phyloP scores from a whole-genome alignment of 2,888 invertebrate species.

The Azorinus chamasolen region DNA sequence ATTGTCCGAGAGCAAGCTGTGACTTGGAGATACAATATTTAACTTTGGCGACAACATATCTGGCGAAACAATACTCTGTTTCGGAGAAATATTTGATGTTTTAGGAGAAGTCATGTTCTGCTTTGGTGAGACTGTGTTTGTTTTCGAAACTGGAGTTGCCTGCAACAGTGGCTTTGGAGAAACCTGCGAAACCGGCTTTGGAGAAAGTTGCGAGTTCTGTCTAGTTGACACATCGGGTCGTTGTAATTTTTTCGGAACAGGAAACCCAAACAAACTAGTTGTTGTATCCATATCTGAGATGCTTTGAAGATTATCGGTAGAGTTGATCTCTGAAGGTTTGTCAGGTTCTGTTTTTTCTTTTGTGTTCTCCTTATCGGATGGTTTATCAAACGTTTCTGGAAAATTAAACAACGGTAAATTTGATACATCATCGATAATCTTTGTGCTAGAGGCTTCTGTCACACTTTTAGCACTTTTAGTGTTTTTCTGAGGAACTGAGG shows the following conservation, averaged over 20 bases:
- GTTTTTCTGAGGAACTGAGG: slow-evolving; percentile 11
- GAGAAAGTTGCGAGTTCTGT: slow-evolving; percentile 32
- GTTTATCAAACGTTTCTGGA: slow-evolving; percentile 43
- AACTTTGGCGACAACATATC: slow-evolving; percentile 55
- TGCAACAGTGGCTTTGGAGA: slow-evolving; percentile 32
- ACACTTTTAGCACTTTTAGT: slow-evolving; percentile 60
- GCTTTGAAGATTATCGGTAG: slow-evolving; percentile 13
- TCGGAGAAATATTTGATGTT: slow-evolving; percentile 35
- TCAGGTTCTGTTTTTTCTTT: slow-evolving; percentile 18
- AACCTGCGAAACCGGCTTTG: slow-evolving; percentile 27
- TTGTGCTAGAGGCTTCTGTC: slow-evolving; percentile 18
- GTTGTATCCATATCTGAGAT: slow-evolving; percentile 63
- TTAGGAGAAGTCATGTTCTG: slow-evolving; percentile 37
- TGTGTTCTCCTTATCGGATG: slow-evolving; percentile 24
- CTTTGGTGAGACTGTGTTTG: slow-evolving; percentile 34
- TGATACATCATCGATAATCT: slow-evolving; percentile 14
- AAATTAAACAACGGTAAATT: slow-evolving; percentile 26
- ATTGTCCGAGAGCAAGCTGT: slow-evolving; percentile 37
- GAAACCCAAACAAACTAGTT: slow-evolving; percentile 62
- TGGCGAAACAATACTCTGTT: slow-evolving; percentile 20
- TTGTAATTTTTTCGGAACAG: slow-evolving; percentile 51
- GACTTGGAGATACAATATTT: slow-evolving; percentile 57
- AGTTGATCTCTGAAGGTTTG: background rate
- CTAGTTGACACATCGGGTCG: slow-evolving; percentile 23
- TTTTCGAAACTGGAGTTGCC: slow-evolving; percentile 8